phyloP scores from a whole-genome alignment of 2,797 vertebrate species.

The Sebastes trivittatus region DNA sequence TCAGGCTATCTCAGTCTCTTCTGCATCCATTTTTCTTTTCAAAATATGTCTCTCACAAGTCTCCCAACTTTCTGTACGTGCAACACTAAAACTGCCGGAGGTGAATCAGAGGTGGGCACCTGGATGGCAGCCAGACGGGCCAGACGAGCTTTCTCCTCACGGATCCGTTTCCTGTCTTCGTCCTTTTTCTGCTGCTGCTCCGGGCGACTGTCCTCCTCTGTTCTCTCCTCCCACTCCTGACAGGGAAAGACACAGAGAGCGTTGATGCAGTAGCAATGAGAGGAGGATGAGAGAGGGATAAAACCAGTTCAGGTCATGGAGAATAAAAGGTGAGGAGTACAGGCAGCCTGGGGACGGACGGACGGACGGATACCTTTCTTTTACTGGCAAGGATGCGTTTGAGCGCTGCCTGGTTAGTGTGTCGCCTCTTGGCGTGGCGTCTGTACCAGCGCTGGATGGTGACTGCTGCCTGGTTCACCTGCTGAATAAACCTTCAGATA shows the following conservation, averaged over 20 bases:
- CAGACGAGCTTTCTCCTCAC: conserved; percentile 90
- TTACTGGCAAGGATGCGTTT: conserved; percentile 78
- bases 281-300: background rate
- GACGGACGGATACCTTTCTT: conserved; percentile 81
- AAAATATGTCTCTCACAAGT: background rate
- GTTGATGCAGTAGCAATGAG: background rate
- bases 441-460: conserved; percentile 96
- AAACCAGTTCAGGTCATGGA: background rate
- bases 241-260: background rate
- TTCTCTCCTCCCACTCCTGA: conserved; percentile 76
- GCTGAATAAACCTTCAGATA: conserved; percentile 89
- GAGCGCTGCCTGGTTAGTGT: conserved; percentile 63
- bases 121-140: conserved; percentile 89
- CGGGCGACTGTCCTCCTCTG: conserved; percentile 66
- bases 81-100: background rate
- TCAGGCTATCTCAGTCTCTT: background rate
- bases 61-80: background rate
- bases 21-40: background rate
- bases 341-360: background rate
- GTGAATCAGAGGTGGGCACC: conserved; percentile 68
- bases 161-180: conserved; percentile 84
- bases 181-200: conserved; percentile 82
- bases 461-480: conserved; percentile 89
- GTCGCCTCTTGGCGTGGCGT: conserved; percentile 72
- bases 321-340: background rate